Base-by-base conservation (phyloP, 1,140 invertebrate species). In the Drosophila melanica region DNA sequence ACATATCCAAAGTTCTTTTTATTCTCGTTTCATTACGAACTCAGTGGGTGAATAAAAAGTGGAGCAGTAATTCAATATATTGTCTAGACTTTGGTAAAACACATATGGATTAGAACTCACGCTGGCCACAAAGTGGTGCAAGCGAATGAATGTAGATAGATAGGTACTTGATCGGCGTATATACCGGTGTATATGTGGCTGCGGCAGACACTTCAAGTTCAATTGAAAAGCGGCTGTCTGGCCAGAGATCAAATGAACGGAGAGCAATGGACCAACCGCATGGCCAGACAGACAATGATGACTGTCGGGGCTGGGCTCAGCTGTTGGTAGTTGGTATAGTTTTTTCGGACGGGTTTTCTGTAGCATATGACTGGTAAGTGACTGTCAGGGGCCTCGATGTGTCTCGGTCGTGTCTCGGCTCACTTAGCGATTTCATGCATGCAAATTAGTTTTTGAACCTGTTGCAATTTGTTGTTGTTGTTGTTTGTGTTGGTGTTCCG, bases 391-490 rank as follows among this genome's bases (percentile, higher is more conserved):
- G 51, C 35, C 50, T 81, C 54, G 63, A 75, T 70, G 70, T 75
- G 63, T 73, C 70, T 73, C 64, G 64, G 70, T 73, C 70, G 70
- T 68, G 70, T 73, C 64, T 73, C n/a, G 55, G 48, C 57, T 68
- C 70, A 74, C 65, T 74, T 74, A 57, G 74, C 81, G 80, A 85
- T 86, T 85, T 87, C 65, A 79, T 89, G 84, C 84, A 87, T 87
- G 84, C 84, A 87, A 89, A 87, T 87, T 89, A 84, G 84, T 89
- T 89, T 89, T 74, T 89, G 60, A 82, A 87, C 82, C 82, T 87
- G 82, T 84, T 87, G 84, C 84, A 86, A 82, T 86, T 86, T 82
- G 78, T 70, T 72, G 47, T 42, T 58, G 18, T 23, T 44, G 75
- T 70, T 72, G 47, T 42, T 58, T 4, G 11, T 45, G 23, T 23